These are phyloP conservation scores for Noctuana brunneofusca DNA, from an alignment of 2,888 invertebrate genomes.

Conservation along the genomic window DNA sequence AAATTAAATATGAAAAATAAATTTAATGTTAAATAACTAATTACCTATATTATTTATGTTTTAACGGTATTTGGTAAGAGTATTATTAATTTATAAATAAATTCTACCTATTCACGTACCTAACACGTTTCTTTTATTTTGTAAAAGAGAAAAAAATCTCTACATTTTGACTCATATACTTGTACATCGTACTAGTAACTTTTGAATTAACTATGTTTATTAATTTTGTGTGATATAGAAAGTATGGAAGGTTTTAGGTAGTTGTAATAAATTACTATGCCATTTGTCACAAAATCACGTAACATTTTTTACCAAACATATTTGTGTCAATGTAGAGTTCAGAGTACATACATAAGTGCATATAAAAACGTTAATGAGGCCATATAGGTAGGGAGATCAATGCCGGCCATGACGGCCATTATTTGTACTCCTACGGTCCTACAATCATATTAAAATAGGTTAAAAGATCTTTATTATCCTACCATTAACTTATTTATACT, in stretches of 20 bases:
- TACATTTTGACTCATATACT: not conserved
- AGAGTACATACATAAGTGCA: constrained; percentile 1
- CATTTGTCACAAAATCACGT: too few species aligned
- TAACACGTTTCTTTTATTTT: too few species aligned
- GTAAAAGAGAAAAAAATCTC: not conserved
- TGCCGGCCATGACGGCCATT: constrained; percentile 16
- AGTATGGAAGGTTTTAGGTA: too few species aligned
- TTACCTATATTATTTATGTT: too few species aligned
- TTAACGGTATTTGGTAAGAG: not conserved
- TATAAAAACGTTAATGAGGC: constrained; percentile 19
- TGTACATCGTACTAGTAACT: too few species aligned
- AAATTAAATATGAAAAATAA: too few species aligned
- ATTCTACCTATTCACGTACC: too few species aligned
- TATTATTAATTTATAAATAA: not conserved
- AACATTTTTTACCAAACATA: not conserved
- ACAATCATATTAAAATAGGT: constrained; percentile 10
- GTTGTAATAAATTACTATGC: too few species aligned
- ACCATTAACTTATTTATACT: not conserved
- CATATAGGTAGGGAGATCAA: constrained; percentile 14
- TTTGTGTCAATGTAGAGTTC: constrained; percentile 13
- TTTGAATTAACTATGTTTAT: not conserved
- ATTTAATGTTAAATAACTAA: not conserved
- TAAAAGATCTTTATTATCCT: constrained; percentile 16
- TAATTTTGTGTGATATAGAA: not conserved
- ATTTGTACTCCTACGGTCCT: constrained; percentile 14